Evolutionary conservation across 2,888 invertebrate genomes (phyloP).

Genomic region (Hirtodrosophila confusa): DNA sequence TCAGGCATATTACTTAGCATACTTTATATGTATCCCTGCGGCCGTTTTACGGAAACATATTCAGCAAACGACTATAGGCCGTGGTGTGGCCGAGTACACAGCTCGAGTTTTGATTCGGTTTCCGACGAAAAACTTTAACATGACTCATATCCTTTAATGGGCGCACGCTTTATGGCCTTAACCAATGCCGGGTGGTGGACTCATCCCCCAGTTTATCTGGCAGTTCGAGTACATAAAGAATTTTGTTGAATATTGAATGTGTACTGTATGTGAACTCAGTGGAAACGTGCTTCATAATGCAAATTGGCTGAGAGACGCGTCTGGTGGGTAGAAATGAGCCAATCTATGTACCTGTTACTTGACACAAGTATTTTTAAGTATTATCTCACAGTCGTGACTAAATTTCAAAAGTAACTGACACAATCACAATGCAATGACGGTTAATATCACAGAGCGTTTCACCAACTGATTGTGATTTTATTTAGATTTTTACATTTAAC

Average conservation of each 20-base stretch:
- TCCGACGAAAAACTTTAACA: constrained; percentile 13
- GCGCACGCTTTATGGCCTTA: constrained; percentile 4
- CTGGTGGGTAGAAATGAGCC: no score
- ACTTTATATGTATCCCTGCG: constrained; percentile 60
- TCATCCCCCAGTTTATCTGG: neutral
- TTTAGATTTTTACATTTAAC: no score
- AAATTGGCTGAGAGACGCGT: constrained; percentile 11
- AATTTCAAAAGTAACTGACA: no score
- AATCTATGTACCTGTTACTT: no score
- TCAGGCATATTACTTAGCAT: constrained; percentile 19
- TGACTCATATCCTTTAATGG: constrained; percentile 34
- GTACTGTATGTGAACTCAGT: constrained; percentile 10
- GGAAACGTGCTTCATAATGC: constrained; percentile 37
- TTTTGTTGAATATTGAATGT: constrained; percentile 47
- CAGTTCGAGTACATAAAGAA: constrained; percentile 1
- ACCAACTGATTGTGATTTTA: no score
- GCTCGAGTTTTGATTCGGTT: constrained; percentile 11
- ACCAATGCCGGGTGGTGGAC: neutral
- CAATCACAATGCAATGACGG: no score
- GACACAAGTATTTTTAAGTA: no score
- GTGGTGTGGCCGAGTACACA: neutral
- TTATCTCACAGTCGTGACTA: no score
- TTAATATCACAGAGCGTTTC: no score
- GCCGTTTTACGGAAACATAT: constrained; percentile 64
- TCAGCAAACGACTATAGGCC: constrained; percentile 37